Percentiles rank a stretch among this genome's conserved stretches.
Evolutionary conservation across 2,888 invertebrate genomes (phyloP).

Genomic region (Tyria jacobaeae): DNA sequence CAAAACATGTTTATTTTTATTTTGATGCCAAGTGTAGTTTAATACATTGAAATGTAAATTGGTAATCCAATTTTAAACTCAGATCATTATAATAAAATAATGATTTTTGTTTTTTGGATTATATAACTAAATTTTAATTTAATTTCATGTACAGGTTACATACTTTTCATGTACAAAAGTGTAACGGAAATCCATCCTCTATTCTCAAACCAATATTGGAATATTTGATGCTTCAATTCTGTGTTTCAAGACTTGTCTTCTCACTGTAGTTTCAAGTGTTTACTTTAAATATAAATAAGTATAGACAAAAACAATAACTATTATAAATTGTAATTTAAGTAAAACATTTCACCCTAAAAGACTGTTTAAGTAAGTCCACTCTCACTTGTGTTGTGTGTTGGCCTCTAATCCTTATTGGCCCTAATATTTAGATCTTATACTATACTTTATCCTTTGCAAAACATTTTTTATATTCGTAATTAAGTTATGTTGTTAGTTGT

Average conservation of each 20-base stretch:
- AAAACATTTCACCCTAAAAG: slow-evolving; percentile 68
- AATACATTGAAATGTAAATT: background rate
- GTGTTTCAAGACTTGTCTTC: background rate
- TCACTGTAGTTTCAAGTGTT: background rate
- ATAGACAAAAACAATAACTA: slow-evolving; percentile 65
- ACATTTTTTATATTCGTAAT: slow-evolving; percentile 23
- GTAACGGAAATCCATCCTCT: background rate
- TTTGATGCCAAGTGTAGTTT: background rate
- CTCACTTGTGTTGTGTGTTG: slow-evolving; percentile 63
- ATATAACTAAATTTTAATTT: background rate
- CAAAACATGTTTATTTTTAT: background rate
- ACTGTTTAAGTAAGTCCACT: slow-evolving; percentile 77
- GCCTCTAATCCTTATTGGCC: slow-evolving; percentile 36
- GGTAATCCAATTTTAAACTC: background rate
- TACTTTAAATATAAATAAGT: slow-evolving; percentile 25
- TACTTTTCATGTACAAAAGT: background rate
- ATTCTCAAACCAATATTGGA: background rate
- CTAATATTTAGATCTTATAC: slow-evolving; percentile 41
- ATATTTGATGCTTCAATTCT: background rate
- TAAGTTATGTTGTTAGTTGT: slow-evolving; percentile 20
- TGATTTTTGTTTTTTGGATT: background rate
- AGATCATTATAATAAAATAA: background rate
- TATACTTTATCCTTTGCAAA: slow-evolving; percentile 29
- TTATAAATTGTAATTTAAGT: slow-evolving; percentile 52
- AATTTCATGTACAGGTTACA: too few species aligned